phyloP scores from a whole-genome alignment of 2,113 vertebrate genomes.

The Anthoscopus minutus region DNA sequence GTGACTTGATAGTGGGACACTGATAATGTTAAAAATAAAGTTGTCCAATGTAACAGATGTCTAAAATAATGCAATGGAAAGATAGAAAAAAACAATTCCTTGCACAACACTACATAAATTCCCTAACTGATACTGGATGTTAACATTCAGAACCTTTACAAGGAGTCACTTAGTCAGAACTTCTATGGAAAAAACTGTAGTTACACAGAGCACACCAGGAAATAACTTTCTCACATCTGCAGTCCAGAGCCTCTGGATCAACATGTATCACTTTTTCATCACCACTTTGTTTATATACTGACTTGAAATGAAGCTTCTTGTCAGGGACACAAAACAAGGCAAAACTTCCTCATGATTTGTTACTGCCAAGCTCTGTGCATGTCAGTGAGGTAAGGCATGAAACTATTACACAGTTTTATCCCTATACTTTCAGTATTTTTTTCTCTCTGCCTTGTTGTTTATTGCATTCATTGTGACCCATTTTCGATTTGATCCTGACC shows the following conservation, averaged over 20 bases:
- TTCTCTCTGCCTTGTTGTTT: neutral
- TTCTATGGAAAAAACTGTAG: neutral
- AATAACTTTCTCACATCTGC: neutral
- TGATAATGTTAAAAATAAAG: slow-evolving; percentile 41
- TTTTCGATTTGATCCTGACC: neutral
- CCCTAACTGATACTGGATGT: neutral
- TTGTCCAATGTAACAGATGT: slow-evolving; percentile 10
- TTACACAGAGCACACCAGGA: neutral
- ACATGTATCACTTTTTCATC: neutral
- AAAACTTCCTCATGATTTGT: neutral
- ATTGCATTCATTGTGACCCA: neutral
- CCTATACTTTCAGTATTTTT: neutral
- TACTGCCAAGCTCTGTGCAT: neutral
- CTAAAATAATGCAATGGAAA: slow-evolving; percentile 2
- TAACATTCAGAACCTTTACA: neutral
- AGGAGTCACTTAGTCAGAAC: neutral
- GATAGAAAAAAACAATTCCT: neutral
- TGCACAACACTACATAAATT: neutral
- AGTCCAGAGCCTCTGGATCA: neutral
- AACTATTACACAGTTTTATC: neutral
- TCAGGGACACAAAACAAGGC: neutral
- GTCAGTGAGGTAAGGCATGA: neutral
- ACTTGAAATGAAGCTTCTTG: neutral
- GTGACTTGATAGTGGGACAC: slow-evolving; percentile 31
- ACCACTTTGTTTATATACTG: neutral